These are phyloP conservation scores for Brachionus plicatilis DNA, from an alignment of 1,140 invertebrate genomes.

Conservation along the genomic window DNA sequence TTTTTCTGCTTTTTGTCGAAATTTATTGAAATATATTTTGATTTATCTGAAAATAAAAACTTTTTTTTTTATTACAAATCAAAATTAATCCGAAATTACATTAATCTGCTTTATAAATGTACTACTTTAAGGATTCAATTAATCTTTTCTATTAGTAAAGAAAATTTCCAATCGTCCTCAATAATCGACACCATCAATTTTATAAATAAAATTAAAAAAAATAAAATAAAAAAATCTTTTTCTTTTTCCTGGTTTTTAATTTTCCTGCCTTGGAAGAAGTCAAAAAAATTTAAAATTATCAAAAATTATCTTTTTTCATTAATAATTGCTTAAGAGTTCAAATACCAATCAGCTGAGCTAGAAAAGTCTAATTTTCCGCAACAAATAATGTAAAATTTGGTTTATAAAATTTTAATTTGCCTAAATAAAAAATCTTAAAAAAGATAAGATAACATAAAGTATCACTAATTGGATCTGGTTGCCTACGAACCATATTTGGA, in stretches of 20 bases:
- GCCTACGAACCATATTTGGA: not conserved
- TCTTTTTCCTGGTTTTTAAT: not conserved
- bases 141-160: not conserved
- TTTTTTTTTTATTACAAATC: not conserved
- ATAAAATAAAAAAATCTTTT: not conserved
- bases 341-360: not conserved
- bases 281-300: too few species aligned
- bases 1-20: not conserved
- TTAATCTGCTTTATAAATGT: not conserved
- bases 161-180: not conserved
- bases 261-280: not conserved
- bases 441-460: not conserved
- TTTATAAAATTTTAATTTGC: not conserved
- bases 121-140: conserved; percentile 1
- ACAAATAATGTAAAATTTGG: not conserved
- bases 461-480: not conserved
- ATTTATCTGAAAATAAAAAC: not conserved
- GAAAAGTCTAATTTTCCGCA: not conserved
- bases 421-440: not conserved
- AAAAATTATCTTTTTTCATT: too few species aligned
- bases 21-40: not conserved
- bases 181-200: not conserved
- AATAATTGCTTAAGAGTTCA: not conserved
- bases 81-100: not conserved
- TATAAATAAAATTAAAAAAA: not conserved